Evolutionary conservation across 2,113 vertebrate genomes (phyloP).

Genomic region (Heterocephalus glaber): DNA sequence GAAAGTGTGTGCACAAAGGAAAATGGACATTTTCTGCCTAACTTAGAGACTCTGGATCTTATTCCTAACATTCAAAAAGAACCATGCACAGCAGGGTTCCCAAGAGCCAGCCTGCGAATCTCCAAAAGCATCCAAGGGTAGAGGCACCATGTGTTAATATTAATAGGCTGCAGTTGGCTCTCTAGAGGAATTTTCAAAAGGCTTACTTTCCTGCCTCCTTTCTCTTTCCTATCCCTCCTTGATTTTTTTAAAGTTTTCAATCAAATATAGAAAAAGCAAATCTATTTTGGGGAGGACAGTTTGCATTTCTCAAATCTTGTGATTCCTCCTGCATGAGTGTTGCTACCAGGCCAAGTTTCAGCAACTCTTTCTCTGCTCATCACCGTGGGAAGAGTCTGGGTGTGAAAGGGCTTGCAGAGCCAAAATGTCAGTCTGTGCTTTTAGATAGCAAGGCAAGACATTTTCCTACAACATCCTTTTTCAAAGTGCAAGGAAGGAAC

Average conservation of each 20-base stretch:
- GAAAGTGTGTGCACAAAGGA: slow-evolving; percentile 26
- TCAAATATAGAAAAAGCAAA: slow-evolving; percentile 67
- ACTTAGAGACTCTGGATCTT: slow-evolving; percentile 58
- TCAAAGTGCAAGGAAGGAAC: neutral
- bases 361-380: neutral
- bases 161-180: slow-evolving; percentile 15
- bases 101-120: slow-evolving; percentile 44
- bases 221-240: neutral
- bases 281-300: slow-evolving; percentile 42
- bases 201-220: slow-evolving; percentile 60
- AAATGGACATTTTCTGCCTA: slow-evolving; percentile 58
- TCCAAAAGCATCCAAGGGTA: slow-evolving; percentile 46
- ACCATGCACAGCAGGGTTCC: slow-evolving; percentile 11
- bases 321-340: neutral
- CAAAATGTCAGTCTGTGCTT: neutral
- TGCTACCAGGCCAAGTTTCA: neutral
- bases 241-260: slow-evolving; percentile 48
- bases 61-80: slow-evolving; percentile 62
- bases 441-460: neutral
- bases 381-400: neutral
- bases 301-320: slow-evolving; percentile 24
- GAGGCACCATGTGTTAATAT: slow-evolving; percentile 60
- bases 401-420: neutral
- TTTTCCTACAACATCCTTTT: neutral
- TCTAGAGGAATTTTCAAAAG: slow-evolving; percentile 57